Base-by-base conservation (phyloP, 2,888 invertebrate species). In the Plagodis dolabraria region DNA sequence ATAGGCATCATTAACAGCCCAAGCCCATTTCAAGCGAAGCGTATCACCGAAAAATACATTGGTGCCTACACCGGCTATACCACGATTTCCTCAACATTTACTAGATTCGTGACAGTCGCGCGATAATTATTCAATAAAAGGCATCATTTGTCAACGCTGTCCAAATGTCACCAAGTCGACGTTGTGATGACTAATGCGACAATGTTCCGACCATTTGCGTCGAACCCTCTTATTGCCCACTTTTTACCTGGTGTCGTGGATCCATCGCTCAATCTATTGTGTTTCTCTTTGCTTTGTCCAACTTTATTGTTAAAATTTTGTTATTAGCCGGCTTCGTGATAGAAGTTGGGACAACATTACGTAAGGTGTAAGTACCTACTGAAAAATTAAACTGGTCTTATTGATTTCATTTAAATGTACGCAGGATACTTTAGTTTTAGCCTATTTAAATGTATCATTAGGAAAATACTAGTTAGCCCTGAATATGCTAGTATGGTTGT, bases 51-150 rank as follows among this genome's bases (percentile, higher is more conserved):
- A 22, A 22, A 65, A 53, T 42, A 53, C 60, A 60, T 65, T 55
- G 52, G 50, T 56, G 55, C 57, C 59, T 59, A 70, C 67, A 76
- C 70, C 53, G 70, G 69, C 63, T 60, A 70, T 67, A 75, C 69
- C 53, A 70, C 69, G 62, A 67, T 79, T 77, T 76, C 71, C 68
- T 63, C 71, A 75, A 76, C 74, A 81, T 83, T 82, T 75, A 79
- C 74, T 81, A 75, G 74, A 76, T 79, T 79, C 76, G 76, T 80
- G 78, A 78, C 79, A 76, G 68, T 75, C 74, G 71, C 74, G 78
- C 78, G 76, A 85, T 89, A 88, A 90, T 90, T 89, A 90, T 90
- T 90, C 89, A 90, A 89, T 91, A 87, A 88, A 87, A 85, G 85
- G 77, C 73, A 83, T 86, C 83, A 90, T 90, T 90, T 88, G 89